A percentile compares a stretch with the other conserved stretches of the same genome.
Evolutionary conservation across 2,888 invertebrate genomes (phyloP).

Genomic region (Cataglyphis rosenhaueri): DNA sequence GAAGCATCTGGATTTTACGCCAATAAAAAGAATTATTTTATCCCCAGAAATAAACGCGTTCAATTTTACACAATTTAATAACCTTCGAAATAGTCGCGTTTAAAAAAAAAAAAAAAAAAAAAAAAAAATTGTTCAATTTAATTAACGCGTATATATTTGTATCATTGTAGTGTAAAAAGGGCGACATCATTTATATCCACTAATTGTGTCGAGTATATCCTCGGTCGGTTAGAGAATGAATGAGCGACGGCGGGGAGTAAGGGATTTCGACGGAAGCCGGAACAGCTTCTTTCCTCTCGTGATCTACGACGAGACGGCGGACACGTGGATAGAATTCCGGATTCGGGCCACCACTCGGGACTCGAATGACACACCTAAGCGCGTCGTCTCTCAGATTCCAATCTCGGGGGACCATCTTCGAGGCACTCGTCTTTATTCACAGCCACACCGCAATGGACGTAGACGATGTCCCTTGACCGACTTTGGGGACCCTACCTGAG

Average conservation of each 20-base stretch:
- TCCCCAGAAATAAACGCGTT: not conserved
- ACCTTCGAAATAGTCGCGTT: not conserved
- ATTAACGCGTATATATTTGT: not conserved
- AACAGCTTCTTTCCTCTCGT: constrained; percentile 43
- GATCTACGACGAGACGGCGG: constrained; percentile 51
- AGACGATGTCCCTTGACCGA: constrained; percentile 54
- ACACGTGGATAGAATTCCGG: constrained; percentile 78
- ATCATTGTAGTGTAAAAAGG: not conserved
- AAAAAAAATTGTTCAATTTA: not conserved
- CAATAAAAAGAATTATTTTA: not conserved
- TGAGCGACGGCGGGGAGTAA: constrained; percentile 22
- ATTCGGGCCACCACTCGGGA: constrained; percentile 15
- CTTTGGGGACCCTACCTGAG: constrained; percentile 45
- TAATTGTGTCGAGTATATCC: not conserved
- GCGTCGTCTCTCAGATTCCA: constrained; percentile 78
- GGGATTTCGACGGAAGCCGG: constrained; percentile 43
- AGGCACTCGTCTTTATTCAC: constrained; percentile 76
- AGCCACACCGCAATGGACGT: constrained; percentile 62
- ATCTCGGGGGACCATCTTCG: constrained; percentile 78
- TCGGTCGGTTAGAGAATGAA: not conserved
- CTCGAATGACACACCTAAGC: constrained; percentile 79
- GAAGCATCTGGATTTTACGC: not conserved
- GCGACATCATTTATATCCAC: not conserved
- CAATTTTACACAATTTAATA: not conserved
- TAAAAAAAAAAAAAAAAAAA: not conserved